Evolutionary conservation across 2,113 vertebrate genomes (phyloP), one percentile per base, ranked within the genome.

Genomic region (Eonycteris spelaea): DNA sequence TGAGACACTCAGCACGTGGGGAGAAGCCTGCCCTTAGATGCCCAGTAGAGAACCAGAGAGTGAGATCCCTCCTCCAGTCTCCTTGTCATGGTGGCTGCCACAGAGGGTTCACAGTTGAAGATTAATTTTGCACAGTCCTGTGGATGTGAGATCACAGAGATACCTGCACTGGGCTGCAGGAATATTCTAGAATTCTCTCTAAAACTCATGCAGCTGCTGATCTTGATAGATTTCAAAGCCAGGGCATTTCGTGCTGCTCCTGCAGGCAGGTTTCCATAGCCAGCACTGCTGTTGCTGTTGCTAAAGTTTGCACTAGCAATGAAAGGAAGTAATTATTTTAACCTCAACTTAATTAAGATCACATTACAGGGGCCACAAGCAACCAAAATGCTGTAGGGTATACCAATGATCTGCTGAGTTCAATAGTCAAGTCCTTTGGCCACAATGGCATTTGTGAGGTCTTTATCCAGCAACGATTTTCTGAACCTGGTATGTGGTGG

Each of bases 321-420:
- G 67, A 68, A 53, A 71, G 38, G 30, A 38, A 65, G 33, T 35
- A 2, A 18, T 43, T 35, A 74, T 91, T 93, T 86, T 45, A 87
- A 86, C 80, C 45, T 87, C 55, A 59, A 33, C 12, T 48, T 75
- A 79, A 63, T 78, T 68, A 84, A 79, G 65, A 28, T 80, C 71
- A 79, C 80, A 86, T 59, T 51, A 51, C 53, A 43, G 21, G 75
- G 33, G 24, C 40, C 55, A 24, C 33, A 40, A 38, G 40, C 57
- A 65, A 70, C 84, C 63, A 38, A 45, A 84, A 77, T 16, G 35
- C 88, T 65, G 48, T 15, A 74, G 65, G 18, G 11, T 30, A 18
- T n/a, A 40, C 30, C 38, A 65, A 92, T 33, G 18, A 48, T n/a
- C 67, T 61, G 40, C 22, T 19, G 30, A 26, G 10, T 53, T 80